Evolutionary conservation across 2,797 vertebrate species (phyloP).

Genomic region (Brachyrhaphis roseni): DNA sequence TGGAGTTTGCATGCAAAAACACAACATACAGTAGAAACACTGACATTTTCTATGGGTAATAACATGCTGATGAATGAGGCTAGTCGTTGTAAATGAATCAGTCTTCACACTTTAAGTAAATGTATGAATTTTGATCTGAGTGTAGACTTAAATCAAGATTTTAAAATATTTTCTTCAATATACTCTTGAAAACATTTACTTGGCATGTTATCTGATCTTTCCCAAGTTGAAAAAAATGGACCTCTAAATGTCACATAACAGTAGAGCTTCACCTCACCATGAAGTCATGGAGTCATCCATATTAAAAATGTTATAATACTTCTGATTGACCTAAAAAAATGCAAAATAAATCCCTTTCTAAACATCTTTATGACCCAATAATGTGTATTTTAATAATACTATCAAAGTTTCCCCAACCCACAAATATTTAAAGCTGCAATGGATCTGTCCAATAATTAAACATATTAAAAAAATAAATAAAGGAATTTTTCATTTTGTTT

Average conservation of each 20-base stretch:
- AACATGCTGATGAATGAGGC: not conserved
- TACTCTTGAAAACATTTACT: not conserved
- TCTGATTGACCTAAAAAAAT: no score
- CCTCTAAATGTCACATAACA: not conserved
- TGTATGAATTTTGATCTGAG: not conserved
- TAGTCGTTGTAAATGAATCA: not conserved
- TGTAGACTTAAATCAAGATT: not conserved
- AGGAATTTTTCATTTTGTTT: not conserved
- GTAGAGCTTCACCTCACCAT: not conserved
- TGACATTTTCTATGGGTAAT: constrained; percentile 13
- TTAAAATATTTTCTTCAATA: not conserved
- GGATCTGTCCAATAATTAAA: not conserved
- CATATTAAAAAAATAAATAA: not conserved
- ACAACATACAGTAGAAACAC: constrained; percentile 21
- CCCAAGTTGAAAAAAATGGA: not conserved
- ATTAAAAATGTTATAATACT: not conserved
- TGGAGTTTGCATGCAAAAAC: constrained; percentile 20
- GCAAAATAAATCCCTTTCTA: no score
- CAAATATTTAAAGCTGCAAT: not conserved
- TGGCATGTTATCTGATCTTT: not conserved
- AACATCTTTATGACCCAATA: no score
- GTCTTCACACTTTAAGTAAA: not conserved
- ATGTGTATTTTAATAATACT: no score
- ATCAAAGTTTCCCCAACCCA: not conserved
- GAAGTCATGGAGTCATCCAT: no score